Evolutionary conservation across 2,113 vertebrate species (phyloP).

Genomic region (Perca schrenkii): DNA sequence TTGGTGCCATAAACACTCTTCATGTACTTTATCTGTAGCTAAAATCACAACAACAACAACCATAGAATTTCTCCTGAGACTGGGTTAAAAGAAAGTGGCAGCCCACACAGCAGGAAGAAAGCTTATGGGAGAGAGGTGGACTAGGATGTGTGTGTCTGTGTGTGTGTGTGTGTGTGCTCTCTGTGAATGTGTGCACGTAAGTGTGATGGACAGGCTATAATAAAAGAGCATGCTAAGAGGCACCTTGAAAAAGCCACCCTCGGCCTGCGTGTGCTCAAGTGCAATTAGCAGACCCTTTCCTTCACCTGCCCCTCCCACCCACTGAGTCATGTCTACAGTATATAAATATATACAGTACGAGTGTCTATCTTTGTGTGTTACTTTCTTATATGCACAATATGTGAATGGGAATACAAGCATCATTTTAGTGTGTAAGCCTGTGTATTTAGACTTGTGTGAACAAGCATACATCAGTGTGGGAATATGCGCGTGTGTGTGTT

Average conservation of each 20-base stretch:
- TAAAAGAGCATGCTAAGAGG: slow-evolving; percentile 76
- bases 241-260: slow-evolving; percentile 77
- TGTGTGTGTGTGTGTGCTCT: neutral
- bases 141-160: slow-evolving; percentile 13
- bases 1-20: slow-evolving; percentile 20
- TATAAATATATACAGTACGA: slow-evolving; percentile 54
- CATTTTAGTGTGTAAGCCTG: slow-evolving; percentile 3
- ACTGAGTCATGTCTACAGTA: slow-evolving; percentile 45
- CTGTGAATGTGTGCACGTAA: neutral
- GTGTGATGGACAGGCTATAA: slow-evolving; percentile 77
- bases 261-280: slow-evolving; percentile 67
- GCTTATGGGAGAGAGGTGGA: slow-evolving; percentile 46
- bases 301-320: slow-evolving; percentile 72
- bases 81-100: slow-evolving; percentile 29
- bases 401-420: slow-evolving; percentile 2
- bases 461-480: slow-evolving; percentile 29
- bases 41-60: slow-evolving; percentile 39
- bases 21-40: slow-evolving; percentile 12
- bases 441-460: neutral
- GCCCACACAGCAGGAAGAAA: slow-evolving; percentile 51
- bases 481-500: neutral
- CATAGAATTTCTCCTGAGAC: slow-evolving; percentile 37
- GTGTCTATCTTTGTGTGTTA: slow-evolving; percentile 16
- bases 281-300: slow-evolving; percentile 77
- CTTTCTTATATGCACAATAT: neutral